Conservation (phyloP, 1,140 invertebrate species). For the Dendroctonus ponderosae region DNA sequence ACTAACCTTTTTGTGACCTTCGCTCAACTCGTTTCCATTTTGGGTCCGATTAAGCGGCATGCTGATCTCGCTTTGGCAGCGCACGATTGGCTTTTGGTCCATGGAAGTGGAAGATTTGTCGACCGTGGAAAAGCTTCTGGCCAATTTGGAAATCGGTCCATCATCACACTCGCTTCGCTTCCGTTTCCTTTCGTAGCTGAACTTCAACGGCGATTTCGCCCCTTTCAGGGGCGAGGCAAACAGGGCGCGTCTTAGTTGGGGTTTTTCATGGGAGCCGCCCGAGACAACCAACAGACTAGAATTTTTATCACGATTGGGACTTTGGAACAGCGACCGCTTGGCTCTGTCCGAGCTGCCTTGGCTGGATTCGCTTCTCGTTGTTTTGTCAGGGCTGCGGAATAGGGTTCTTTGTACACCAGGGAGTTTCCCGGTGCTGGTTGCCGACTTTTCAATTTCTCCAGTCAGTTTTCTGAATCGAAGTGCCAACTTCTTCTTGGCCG, state of each 20-base stretch:
- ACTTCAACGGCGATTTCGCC: conserved; percentile 48
- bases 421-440: conserved; percentile 10
- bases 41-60: conserved; percentile 27
- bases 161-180: conserved; percentile 58
- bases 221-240: conserved; percentile 55
- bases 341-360: not conserved
- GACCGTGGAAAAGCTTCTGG: conserved; percentile 54
- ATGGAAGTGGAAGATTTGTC: conserved; percentile 10
- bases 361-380: not conserved
- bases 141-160: conserved; percentile 43
- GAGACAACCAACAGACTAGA: conserved; percentile 29
- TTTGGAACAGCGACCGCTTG: conserved; percentile 56
- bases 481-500: conserved; percentile 55
- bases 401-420: conserved; percentile 55
- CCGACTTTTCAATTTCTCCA: conserved; percentile 38
- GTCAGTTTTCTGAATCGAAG: conserved; percentile 48
- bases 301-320: conserved; percentile 54
- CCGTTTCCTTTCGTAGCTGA: conserved; percentile 43
- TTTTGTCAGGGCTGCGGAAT: conserved; percentile 27
- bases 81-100: conserved; percentile 10
- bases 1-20: conserved; percentile 62
- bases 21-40: conserved; percentile 55
- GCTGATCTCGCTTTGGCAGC: conserved; percentile 40
- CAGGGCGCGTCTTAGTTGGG: conserved; percentile 56
- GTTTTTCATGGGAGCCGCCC: conserved; percentile 25